Conservation (phyloP, 2,888 invertebrate species). For the Podabrus alpinus region DNA sequence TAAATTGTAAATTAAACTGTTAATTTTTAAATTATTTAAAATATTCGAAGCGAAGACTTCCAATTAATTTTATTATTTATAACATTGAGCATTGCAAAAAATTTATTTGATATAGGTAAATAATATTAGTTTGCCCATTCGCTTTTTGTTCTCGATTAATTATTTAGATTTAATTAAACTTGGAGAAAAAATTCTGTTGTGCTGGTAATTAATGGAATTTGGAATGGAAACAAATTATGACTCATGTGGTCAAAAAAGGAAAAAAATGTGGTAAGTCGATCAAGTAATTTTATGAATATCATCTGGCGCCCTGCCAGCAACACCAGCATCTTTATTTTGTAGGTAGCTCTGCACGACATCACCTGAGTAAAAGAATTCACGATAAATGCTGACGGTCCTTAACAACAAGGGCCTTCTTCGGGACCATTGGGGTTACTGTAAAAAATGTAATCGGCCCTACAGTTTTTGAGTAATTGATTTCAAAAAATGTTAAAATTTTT, state of each 20-base stretch:
- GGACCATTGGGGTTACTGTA: no score
- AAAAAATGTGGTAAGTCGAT: not conserved
- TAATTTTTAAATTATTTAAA: not conserved
- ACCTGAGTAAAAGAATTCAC: no score
- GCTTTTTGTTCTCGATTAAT: not conserved
- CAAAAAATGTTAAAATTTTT: no score
- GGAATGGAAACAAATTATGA: no score
- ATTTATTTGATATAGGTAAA: not conserved
- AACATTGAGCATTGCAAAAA: not conserved
- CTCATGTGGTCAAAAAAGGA: no score
- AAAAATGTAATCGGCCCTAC: no score
- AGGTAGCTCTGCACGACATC: no score
- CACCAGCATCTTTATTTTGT: no score
- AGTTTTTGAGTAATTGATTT: no score
- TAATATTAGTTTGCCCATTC: not conserved
- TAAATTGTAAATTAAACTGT: not conserved
- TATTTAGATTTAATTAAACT: not conserved
- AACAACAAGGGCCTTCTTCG: no score
- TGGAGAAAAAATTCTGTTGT: not conserved
- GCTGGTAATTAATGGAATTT: not conserved
- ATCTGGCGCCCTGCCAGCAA: no score
- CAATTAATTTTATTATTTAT: not conserved
- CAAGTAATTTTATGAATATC: not conserved
- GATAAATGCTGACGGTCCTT: no score
- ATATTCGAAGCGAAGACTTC: not conserved